Percentiles rank a stretch among this genome's conserved stretches.
These are phyloP conservation scores for Chaetodon trifasciatus DNA, from an alignment of 2,797 vertebrate species.

Conservation along the genomic window DNA sequence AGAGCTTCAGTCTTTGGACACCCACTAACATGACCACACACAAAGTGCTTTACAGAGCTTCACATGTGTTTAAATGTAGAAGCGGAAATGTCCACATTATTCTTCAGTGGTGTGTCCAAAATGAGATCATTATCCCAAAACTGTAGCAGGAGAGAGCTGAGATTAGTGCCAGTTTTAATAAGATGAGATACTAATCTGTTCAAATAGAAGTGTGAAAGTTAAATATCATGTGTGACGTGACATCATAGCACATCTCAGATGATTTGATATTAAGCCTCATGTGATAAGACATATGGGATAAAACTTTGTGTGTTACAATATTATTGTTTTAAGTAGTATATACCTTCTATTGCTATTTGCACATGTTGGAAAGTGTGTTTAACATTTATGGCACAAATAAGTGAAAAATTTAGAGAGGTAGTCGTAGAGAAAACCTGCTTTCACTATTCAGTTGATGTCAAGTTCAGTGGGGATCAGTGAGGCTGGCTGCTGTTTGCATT, in stretches of 20 bases:
- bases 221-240: not conserved
- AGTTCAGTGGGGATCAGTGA: constrained; percentile 3
- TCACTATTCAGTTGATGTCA: constrained; percentile 5
- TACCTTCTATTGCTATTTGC: not conserved
- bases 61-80: not conserved
- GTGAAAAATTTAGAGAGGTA: not conserved
- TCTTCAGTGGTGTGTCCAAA: not conserved
- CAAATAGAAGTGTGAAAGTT: not conserved
- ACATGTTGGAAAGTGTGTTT: not conserved
- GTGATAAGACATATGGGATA: not conserved
- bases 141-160: not conserved
- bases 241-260: not conserved
- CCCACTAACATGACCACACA: constrained; percentile 6
- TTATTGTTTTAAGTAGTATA: not conserved
- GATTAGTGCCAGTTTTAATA: too few species aligned
- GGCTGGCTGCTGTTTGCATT: not conserved
- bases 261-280: not conserved
- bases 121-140: not conserved
- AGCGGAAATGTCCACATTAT: not conserved
- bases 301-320: not conserved
- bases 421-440: not conserved
- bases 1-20: constrained; percentile 42
- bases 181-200: too few species aligned
- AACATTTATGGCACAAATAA: not conserved
- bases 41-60: not conserved